Evolutionary conservation across 92 coral and sea anemone genomes (phyloP), one percentile per base, ranked within the genome.

Genomic region (Pocillopora meandrina): DNA sequence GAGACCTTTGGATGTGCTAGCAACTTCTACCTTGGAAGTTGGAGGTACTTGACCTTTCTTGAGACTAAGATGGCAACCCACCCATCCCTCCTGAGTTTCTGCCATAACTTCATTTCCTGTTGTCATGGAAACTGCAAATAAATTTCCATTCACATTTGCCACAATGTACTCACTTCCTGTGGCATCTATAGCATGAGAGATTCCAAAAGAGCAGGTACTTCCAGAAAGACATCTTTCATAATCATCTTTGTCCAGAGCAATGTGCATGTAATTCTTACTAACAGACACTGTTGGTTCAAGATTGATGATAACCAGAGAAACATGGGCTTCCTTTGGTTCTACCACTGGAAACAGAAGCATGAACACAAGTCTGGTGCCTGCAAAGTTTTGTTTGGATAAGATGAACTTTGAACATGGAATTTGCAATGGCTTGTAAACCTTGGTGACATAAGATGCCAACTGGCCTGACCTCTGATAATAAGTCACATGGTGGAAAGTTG

Each of bases 81-180:
- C 78, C 95, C 95, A 90, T 10, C 88, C 91, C 13, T 74, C 67
- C 89, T 94, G 85, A 11, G 83, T 79, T 10, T 91, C 88, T 1
- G 90, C 93, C 85, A 92, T 72, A 57, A 94, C 92, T 14, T 76
- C 87, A 82, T 91, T 94, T 8, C 95, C 95, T 35, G 98, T 87
- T 61, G 93, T 87, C 93, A 94, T 85, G 81, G 98, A 94, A 80
- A 92, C 83, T 31, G 95, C 90, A 63, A 84, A 78, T 9, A 94
- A 62, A 61, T 20, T 87, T 18, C 95, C 88, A 65, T 87, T 87
- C 42, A 92, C 65, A 49, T 87, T 94, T 10, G 93, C 77, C 42
- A 94, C 52, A 69, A 94, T 83, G 66, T 94, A 94, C 71, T 89
- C 93, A 36, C 91, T 89, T 61, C 89, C 93, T 23, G 93, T 92